phyloP scores from a whole-genome alignment of 2,888 invertebrate species.

The Phalera bucephala region DNA sequence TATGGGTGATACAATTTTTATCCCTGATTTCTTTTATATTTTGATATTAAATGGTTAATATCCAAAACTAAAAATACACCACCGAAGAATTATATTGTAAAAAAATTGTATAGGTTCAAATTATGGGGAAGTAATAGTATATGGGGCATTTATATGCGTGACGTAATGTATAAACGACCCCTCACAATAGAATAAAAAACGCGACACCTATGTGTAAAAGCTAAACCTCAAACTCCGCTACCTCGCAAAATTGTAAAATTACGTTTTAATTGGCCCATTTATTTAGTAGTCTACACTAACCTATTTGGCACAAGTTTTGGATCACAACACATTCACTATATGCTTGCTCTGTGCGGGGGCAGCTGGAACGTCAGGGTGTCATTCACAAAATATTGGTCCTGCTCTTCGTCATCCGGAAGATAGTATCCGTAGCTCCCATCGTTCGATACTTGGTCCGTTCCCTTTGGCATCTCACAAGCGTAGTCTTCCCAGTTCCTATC shows the following conservation, averaged over 20 bases:
- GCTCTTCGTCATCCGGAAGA: constrained; percentile 67
- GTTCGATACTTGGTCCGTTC: constrained; percentile 60
- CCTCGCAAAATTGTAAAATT: constrained; percentile 58
- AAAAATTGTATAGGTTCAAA: too few relatives aligned
- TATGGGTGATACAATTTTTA: too few relatives aligned
- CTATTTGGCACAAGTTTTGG: constrained; percentile 35
- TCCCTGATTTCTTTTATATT: too few relatives aligned
- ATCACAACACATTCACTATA: constrained; percentile 51
- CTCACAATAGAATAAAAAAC: constrained; percentile 43
- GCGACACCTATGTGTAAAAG: constrained; percentile 44
- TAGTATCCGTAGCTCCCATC: constrained; percentile 78
- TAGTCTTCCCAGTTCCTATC: constrained; percentile 66
- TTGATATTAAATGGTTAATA: too few relatives aligned
- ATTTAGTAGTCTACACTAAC: constrained; percentile 35
- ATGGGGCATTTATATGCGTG: too few relatives aligned
- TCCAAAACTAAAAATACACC: too few relatives aligned
- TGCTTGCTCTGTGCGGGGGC: constrained; percentile 76
- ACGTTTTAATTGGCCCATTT: constrained; percentile 68
- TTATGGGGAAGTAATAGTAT: too few relatives aligned
- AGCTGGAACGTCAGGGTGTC: constrained; percentile 74
- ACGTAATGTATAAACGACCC: too few relatives aligned
- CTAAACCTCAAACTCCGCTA: constrained; percentile 33
- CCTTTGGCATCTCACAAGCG: constrained; percentile 55
- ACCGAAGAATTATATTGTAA: too few relatives aligned
- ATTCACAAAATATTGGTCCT: constrained; percentile 67